Evolutionary conservation across 2,113 vertebrate species (phyloP), one percentile per base, ranked within the genome.

Genomic region (Garra rufa): DNA sequence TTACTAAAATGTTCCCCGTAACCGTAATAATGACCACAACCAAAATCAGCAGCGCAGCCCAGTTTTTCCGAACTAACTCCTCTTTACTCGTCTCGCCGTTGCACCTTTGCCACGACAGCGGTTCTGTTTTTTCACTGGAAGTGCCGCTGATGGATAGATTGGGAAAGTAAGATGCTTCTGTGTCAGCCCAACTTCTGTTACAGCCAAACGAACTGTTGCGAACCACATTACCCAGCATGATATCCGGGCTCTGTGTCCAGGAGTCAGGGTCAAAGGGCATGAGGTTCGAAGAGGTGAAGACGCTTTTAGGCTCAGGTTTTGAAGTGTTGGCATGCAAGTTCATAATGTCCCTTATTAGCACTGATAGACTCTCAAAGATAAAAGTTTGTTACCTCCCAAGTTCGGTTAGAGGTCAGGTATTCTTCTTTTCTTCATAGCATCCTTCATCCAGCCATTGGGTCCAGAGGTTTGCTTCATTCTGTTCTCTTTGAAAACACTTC

Each of bases 1-100:
- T 99, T 89, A 99, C 98, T 82, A 99, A 95, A 89, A 99, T 97
- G 94, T 99, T 99, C 24, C 97, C 98, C 89, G 95, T 96, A 83
- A 99, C 97, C 2, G 98, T 99, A 81, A 97, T 87, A 86, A 96
- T 92, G 19, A 99, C 96, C 73, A 95, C 96, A 26, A 94, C 88
- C 17, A 96, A 52, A 28, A 96, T 98, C 87, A 99, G 89, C 87
- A 99, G 86, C 46, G 97, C 97, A 0, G 96, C 94, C 98, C 97
- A 99, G 93, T 99, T 96, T 92, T 98, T 99, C 19, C 14, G 43
- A 87, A 95, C 93, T 88, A 86, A 88, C 82, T 85, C 86, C 76
- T 87, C 84, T 84, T 86, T 91, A 3, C 30, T 89, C 77, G 52
- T 93, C 85, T 43, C 81, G 41, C 90, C 34, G 0, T 70, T 90